phyloP scores from a whole-genome alignment of 2,888 invertebrate genomes.

The Agonopterix subpropinquella region DNA sequence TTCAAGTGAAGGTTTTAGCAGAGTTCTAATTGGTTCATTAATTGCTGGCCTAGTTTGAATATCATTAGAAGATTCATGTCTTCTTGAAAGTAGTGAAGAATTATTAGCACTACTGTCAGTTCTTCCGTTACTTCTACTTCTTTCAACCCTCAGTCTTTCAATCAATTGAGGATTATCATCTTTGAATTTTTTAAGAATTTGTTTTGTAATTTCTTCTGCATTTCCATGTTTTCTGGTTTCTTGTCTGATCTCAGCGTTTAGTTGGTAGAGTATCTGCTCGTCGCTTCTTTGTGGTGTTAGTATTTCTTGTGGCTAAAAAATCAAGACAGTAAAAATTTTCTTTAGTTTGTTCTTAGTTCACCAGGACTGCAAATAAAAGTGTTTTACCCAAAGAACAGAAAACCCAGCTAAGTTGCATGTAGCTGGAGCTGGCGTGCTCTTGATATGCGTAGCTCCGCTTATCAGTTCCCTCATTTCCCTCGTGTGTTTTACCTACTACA shows the following conservation, averaged over 20 bases:
- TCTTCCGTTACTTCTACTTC: constrained; percentile 15
- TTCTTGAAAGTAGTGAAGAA: constrained; percentile 13
- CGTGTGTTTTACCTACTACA: too few relatives aligned
- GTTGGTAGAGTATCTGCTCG: constrained; percentile 41
- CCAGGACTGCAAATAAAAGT: too few relatives aligned
- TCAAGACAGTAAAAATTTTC: neutral
- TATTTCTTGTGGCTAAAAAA: constrained; percentile 40
- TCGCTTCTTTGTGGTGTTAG: constrained; percentile 30
- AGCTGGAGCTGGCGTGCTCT: too few relatives aligned
- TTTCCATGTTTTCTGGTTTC: constrained; percentile 35
- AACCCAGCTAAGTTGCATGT: too few relatives aligned
- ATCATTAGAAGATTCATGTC: neutral
- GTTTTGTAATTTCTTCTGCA: constrained; percentile 22
- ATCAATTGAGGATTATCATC: constrained; percentile 37
- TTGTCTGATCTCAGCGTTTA: constrained; percentile 47
- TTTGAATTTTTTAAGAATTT: constrained; percentile 45
- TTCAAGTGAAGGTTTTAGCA: too few relatives aligned
- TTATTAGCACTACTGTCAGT: constrained; percentile 22
- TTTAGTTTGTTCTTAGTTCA: too few relatives aligned
- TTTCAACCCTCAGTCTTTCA: constrained; percentile 28
- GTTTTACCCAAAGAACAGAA: too few relatives aligned
- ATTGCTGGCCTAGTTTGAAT: neutral
- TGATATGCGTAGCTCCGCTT: too few relatives aligned
- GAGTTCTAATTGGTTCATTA: too few relatives aligned
- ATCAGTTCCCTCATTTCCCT: too few relatives aligned